Base-by-base conservation (phyloP, 2,888 invertebrate species). In the Helleia helle region DNA sequence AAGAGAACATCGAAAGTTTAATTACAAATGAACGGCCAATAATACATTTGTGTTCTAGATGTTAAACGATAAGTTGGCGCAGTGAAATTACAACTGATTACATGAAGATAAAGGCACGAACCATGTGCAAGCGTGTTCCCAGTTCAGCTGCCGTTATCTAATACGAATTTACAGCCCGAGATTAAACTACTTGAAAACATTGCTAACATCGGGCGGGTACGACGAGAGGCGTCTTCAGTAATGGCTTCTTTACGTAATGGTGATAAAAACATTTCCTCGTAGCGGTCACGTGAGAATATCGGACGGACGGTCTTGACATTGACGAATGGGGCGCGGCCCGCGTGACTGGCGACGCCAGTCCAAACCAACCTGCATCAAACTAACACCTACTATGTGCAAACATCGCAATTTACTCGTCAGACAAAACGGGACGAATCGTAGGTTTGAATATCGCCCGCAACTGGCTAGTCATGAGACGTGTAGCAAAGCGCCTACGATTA, bases 141-240 rank as follows among this genome's bases (percentile, higher is more conserved):
- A 52, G 58, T 62, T 60, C 66, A 59, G 62, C 59, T 61, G 60
- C 68, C 63, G 71, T 70, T 76, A 79, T 74, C 73, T 70, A 58
- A 64, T 64, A 67, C 62, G 62, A 73, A 79, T 77, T 79, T 74
- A 77, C 71, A 66, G 62, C 62, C 54, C 55, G 47, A 72, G 71
- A 73, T 76, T 69, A 71, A 54, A 54, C 52, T 52, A 53, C 56
- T 56, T 58, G 54, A 55, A 61, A 65, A 60, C 62, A 60, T 54
- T 52, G 54, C 52, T 46, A 55, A 60, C 59, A 65, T 62, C 52
- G 60, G 57, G 58, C 65, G 58, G 57, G 55, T 53, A 50, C 49
- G 49, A n/a, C n/a, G n/a, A 43, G 56, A 58, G 58, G 62, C 58
- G 60, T 62, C 63, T 62, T 63, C 62, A 56, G 63, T 70, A 71